Conservation (phyloP, 2,113 vertebrate species). For the Neogale vison region DNA sequence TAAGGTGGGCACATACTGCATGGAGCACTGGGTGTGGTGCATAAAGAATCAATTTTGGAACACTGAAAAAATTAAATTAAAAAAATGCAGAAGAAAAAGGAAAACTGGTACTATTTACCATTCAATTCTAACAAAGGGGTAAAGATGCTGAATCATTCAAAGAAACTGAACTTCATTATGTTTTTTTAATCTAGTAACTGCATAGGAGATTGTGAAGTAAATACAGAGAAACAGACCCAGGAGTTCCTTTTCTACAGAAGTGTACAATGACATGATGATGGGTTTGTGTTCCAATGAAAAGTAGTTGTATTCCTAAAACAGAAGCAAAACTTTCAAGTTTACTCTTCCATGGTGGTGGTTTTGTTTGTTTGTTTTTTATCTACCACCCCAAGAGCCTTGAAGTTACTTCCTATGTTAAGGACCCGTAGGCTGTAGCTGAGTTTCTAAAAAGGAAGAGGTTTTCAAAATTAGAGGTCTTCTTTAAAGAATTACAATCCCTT, state of each 20-base stretch:
- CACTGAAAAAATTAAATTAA: too few species aligned
- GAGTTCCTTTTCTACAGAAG: background rate
- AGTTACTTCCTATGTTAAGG: background rate
- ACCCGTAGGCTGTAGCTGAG: background rate
- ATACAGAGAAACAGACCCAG: background rate
- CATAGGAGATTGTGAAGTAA: background rate
- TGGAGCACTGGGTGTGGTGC: too few species aligned
- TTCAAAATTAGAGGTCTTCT: background rate
- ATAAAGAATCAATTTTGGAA: too few species aligned
- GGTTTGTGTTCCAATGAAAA: background rate
- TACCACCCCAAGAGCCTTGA: background rate
- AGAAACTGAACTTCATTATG: background rate
- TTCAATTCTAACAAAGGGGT: background rate
- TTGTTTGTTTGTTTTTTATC: background rate
- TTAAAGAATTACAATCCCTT: background rate
- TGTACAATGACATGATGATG: background rate
- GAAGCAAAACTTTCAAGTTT: background rate
- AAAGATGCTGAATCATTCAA: background rate
- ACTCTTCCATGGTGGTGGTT: background rate
- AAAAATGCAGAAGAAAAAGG: background rate
- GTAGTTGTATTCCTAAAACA: background rate
- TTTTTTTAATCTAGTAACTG: background rate
- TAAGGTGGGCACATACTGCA: too few species aligned
- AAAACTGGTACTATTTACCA: background rate
- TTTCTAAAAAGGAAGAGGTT: slow-evolving; percentile 1